Conservation (phyloP, 1,140 invertebrate genomes). For the Littorina saxatilis region DNA sequence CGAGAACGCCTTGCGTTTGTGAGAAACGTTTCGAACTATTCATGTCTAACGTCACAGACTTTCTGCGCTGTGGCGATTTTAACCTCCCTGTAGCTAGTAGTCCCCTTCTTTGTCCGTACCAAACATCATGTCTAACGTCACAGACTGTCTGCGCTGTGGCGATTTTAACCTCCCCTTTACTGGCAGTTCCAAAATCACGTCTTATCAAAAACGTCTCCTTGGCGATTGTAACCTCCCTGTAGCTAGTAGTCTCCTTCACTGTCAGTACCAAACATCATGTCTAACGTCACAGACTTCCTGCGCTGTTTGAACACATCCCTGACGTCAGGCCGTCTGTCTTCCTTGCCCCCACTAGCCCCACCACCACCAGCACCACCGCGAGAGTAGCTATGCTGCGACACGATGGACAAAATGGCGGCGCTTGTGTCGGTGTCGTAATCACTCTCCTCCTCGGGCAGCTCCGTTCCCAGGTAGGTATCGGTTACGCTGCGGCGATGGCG, state of each 20-base stretch:
- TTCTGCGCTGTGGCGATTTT: no score
- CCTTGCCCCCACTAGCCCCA: background rate
- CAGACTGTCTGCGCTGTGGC: no score
- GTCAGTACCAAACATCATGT: conserved; percentile 37
- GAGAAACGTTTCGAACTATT: conserved; percentile 38
- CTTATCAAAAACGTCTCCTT: no score
- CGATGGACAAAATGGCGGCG: conserved; percentile 32
- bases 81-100: no score
- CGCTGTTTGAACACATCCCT: conserved; percentile 22
- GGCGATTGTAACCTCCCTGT: no score
- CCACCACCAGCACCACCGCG: no score
- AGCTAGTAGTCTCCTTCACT: background rate
- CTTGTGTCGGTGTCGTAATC: background rate
- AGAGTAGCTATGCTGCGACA: conserved; percentile 10
- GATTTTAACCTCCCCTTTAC: no score
- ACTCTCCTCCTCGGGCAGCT: conserved; percentile 24
- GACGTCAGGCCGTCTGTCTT: background rate
- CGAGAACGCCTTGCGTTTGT: no score
- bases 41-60: no score
- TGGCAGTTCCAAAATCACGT: no score
- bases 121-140: no score
- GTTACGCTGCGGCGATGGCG: conserved; percentile 42
- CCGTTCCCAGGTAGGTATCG: conserved; percentile 43
- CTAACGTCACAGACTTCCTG: background rate
- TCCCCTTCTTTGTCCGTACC: background rate